These are phyloP conservation scores for Meloidogyne chitwoodi DNA, from an alignment of 1,140 invertebrate genomes.

Conservation along the genomic window DNA sequence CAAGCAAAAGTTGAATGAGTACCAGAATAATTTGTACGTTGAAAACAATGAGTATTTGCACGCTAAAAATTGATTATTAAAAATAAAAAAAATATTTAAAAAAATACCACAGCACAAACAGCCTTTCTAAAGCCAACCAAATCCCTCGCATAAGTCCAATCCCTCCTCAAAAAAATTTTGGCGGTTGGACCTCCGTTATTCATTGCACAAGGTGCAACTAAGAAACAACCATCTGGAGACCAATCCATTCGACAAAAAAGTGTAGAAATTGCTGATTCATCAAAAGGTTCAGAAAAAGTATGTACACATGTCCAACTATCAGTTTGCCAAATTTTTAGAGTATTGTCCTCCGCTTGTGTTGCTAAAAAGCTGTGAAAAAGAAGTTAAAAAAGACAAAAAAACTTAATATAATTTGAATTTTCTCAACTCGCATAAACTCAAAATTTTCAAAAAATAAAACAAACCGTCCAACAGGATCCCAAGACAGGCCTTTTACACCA, in stretches of 20 bases:
- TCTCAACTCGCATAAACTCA: too few species aligned
- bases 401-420: too few species aligned
- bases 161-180: slow-evolving; percentile 21
- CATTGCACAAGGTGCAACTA: slow-evolving; percentile 23
- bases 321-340: slow-evolving; percentile 30
- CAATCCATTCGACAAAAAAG: slow-evolving; percentile 30
- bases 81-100: neutral
- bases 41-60: slow-evolving; percentile 19
- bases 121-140: slow-evolving; percentile 28
- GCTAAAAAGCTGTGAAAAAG: slow-evolving; percentile 17
- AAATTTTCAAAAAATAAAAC: neutral
- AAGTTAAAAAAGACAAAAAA: too few species aligned
- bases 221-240: slow-evolving; percentile 23
- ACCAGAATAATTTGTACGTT: slow-evolving; percentile 8
- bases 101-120: slow-evolving; percentile 21
- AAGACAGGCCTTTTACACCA: slow-evolving; percentile 24
- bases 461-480: slow-evolving; percentile 25
- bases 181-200: slow-evolving; percentile 26
- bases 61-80: slow-evolving; percentile 1
- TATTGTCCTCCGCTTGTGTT: slow-evolving; percentile 25
- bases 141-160: slow-evolving; percentile 22
- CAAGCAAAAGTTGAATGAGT: slow-evolving; percentile 8
- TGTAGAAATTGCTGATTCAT: slow-evolving; percentile 20
- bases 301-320: slow-evolving; percentile 26
- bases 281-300: slow-evolving; percentile 17